Conservation (phyloP, 2,113 vertebrate genomes). For the Macroglossus sobrinus region DNA sequence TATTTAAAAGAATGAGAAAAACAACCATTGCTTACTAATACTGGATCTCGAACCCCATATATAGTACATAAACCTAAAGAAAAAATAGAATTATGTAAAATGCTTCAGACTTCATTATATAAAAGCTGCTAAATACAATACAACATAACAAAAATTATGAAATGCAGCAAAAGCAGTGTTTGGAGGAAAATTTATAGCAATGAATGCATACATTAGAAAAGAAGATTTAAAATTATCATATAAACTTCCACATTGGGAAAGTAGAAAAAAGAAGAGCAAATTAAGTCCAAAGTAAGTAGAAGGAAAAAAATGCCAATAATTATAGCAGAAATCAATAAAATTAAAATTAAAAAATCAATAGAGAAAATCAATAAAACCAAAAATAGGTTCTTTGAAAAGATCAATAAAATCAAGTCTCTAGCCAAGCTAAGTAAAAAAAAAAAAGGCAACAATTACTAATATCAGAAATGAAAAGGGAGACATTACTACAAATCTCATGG, state of each 20-base stretch:
- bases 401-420: neutral
- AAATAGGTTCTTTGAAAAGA: neutral
- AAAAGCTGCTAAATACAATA: neutral
- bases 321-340: neutral
- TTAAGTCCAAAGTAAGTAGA: slow-evolving; percentile 6
- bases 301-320: neutral
- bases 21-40: slow-evolving; percentile 14
- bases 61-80: slow-evolving; percentile 9
- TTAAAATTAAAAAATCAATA: neutral
- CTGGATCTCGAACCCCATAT: neutral
- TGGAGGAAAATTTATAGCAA: neutral
- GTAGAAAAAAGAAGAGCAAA: neutral
- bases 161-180: neutral
- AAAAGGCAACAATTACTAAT: neutral
- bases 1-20: slow-evolving; percentile 30
- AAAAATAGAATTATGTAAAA: neutral
- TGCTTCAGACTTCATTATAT: slow-evolving; percentile 41
- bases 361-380: neutral
- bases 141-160: neutral
- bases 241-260: neutral
- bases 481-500: neutral
- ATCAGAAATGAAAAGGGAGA: neutral
- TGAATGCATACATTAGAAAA: neutral
- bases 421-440: neutral
- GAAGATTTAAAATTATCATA: neutral